Evolutionary conservation across 2,113 vertebrate species (phyloP).

Genomic region (Chitala chitala): DNA sequence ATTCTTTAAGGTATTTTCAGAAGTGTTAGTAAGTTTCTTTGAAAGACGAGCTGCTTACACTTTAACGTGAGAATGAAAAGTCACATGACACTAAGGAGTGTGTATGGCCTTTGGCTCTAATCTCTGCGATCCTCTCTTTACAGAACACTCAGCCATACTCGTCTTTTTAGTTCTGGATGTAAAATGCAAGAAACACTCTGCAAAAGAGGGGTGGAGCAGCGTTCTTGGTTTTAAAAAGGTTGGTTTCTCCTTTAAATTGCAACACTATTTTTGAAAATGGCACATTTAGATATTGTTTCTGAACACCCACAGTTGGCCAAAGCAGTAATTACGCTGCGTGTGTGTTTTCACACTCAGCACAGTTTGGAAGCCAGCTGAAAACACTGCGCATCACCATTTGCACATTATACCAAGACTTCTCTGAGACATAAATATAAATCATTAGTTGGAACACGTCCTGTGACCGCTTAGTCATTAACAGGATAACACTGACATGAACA

Average conservation of each 20-base stretch:
- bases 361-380: slow-evolving; percentile 38
- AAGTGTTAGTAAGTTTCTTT: neutral
- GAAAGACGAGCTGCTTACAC: neutral
- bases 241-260: slow-evolving; percentile 54
- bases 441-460: neutral
- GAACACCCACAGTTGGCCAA: slow-evolving; percentile 51
- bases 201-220: slow-evolving; percentile 58
- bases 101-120: slow-evolving; percentile 41
- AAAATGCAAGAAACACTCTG: slow-evolving; percentile 64
- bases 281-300: slow-evolving; percentile 48
- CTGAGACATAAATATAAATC: neutral
- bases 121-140: slow-evolving; percentile 63
- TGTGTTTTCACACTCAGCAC: slow-evolving; percentile 60
- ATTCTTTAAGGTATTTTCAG: neutral
- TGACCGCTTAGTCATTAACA: neutral
- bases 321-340: slow-evolving; percentile 48
- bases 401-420: neutral
- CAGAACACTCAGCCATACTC: slow-evolving; percentile 78
- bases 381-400: neutral
- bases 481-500: neutral
- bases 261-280: slow-evolving; percentile 33
- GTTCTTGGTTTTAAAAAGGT: slow-evolving; percentile 70
- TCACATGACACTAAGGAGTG: neutral
- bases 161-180: slow-evolving; percentile 70
- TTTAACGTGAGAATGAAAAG: neutral